Evolutionary conservation across 2,888 invertebrate genomes (phyloP).

Genomic region (Andrena marginata): DNA sequence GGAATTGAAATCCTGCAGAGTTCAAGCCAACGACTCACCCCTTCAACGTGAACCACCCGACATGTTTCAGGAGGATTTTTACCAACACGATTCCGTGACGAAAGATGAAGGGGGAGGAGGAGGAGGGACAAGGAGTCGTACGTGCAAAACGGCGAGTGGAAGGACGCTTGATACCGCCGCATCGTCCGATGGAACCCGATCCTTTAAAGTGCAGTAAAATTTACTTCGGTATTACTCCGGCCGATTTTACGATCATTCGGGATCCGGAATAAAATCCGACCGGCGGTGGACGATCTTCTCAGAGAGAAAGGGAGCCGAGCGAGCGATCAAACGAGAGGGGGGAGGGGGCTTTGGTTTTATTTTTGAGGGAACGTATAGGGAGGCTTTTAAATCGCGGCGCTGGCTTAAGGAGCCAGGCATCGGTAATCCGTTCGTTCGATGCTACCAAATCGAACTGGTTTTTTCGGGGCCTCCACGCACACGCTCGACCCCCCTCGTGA

Average conservation of each 20-base stretch:
- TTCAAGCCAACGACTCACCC: conserved; percentile 40
- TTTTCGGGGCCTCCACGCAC: conserved; percentile 11
- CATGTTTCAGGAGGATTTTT: neutral
- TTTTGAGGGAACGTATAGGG: conserved; percentile 46
- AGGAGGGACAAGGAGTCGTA: neutral
- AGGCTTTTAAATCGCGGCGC: conserved; percentile 61
- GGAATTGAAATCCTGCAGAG: conserved; percentile 53
- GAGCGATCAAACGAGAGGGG: neutral
- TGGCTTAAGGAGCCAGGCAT: conserved; percentile 65
- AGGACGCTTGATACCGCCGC: conserved; percentile 21
- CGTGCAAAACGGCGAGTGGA: neutral
- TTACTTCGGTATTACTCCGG: conserved; percentile 61
- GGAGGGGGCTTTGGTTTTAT: conserved; percentile 55
- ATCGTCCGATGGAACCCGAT: conserved; percentile 52
- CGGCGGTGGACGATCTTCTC: conserved; percentile 37
- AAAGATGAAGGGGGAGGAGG: too few species aligned
- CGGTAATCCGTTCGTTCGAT: conserved; percentile 62
- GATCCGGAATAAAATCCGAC: conserved; percentile 64
- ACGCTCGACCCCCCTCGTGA: neutral
- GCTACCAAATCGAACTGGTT: conserved; percentile 68
- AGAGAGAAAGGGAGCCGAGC: conserved; percentile 17
- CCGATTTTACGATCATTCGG: conserved; percentile 68
- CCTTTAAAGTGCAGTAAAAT: conserved; percentile 67
- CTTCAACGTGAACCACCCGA: conserved; percentile 1
- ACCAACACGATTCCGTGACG: neutral